Conservation (phyloP, 2,113 vertebrate species). For the Myotis yumanensis region DNA sequence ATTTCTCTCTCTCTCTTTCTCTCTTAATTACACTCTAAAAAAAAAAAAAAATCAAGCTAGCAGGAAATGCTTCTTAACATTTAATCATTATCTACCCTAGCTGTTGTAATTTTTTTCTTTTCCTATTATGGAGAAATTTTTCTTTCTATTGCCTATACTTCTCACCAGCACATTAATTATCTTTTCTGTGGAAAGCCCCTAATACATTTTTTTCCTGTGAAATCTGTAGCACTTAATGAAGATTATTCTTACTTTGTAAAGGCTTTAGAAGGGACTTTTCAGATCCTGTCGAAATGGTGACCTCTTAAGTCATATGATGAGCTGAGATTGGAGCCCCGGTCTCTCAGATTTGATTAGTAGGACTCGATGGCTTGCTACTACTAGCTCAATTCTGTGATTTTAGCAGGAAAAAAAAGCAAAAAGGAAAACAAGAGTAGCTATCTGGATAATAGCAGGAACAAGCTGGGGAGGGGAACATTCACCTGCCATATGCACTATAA, state of each 20-base stretch:
- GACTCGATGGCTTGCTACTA: conserved; percentile 27
- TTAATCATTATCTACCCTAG: conserved; percentile 60
- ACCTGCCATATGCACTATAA: conserved; percentile 9
- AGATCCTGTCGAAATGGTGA: conserved; percentile 68
- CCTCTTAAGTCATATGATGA: conserved; percentile 58
- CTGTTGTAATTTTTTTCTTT: conserved; percentile 64
- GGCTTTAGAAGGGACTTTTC: conserved; percentile 51
- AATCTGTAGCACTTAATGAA: conserved; percentile 75
- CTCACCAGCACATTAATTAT: conserved; percentile 62
- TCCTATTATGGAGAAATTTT: conserved; percentile 69
- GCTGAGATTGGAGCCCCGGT: neutral
- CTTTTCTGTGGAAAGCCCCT: conserved; percentile 65
- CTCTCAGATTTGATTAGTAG: conserved; percentile 60
- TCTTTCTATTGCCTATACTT: conserved; percentile 67
- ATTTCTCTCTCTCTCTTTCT: neutral
- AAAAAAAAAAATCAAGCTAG: conserved; percentile 75
- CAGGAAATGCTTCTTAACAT: conserved; percentile 65
- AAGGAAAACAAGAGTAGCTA: conserved; percentile 62
- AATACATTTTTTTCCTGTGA: conserved; percentile 59
- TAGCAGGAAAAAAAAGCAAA: conserved; percentile 41
- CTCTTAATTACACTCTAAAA: conserved; percentile 70
- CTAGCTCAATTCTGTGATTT: conserved; percentile 60
- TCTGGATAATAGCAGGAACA: conserved; percentile 60
- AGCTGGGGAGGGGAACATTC: neutral
- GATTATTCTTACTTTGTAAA: conserved; percentile 72